These are phyloP conservation scores for Cryptoleucopteryx plumbea DNA, from an alignment of 2,113 vertebrate species.

Conservation along the genomic window DNA sequence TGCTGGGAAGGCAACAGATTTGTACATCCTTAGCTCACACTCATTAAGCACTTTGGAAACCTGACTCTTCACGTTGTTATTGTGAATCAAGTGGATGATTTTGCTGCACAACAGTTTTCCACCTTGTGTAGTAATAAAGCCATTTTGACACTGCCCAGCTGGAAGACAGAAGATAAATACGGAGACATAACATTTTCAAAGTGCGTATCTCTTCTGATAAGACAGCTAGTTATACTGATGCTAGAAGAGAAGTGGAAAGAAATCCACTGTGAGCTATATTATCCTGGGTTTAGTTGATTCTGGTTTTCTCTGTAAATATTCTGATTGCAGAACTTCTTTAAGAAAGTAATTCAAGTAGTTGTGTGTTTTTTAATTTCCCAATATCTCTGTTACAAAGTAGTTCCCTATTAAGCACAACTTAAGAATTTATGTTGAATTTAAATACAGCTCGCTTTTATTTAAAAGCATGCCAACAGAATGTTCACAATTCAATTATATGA, in stretches of 20 bases:
- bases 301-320: neutral
- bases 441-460: neutral
- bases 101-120: slow-evolving; percentile 82
- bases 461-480: neutral
- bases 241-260: neutral
- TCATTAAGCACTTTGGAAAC: slow-evolving; percentile 71
- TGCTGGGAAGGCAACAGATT: slow-evolving; percentile 85
- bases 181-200: neutral
- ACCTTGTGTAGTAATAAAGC: slow-evolving; percentile 76
- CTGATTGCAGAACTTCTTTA: neutral
- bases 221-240: neutral
- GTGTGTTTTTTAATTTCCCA: neutral
- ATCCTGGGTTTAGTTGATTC: neutral
- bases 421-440: neutral
- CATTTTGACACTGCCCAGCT: slow-evolving; percentile 65
- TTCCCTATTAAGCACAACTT: neutral
- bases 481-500: neutral
- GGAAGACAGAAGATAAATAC: slow-evolving; percentile 20
- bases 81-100: slow-evolving; percentile 80
- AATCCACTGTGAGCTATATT: neutral
- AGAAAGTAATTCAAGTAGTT: neutral
- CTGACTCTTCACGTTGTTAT: slow-evolving; percentile 46
- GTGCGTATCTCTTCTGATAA: neutral
- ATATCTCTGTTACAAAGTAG: neutral
- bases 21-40: slow-evolving; percentile 68